Evolutionary conservation across 1,140 invertebrate species (phyloP).

Genomic region (Yoshiicerus persimilis): DNA sequence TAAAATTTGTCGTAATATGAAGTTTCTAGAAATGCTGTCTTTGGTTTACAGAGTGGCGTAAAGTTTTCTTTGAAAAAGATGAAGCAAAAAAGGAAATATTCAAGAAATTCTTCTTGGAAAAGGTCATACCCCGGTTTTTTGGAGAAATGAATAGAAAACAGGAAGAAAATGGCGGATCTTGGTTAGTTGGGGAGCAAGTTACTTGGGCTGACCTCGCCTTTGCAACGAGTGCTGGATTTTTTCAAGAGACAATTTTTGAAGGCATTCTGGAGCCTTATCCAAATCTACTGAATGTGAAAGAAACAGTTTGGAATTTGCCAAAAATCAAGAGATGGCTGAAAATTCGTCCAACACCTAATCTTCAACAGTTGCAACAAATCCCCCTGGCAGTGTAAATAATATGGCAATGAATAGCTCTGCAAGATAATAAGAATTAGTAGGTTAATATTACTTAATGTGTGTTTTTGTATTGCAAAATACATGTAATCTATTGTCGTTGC

Average conservation of each 20-base stretch:
- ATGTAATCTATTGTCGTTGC: too few species aligned
- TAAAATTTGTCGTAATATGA: too few species aligned
- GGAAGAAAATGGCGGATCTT: background rate
- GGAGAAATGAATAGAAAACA: background rate
- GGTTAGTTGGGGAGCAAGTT: background rate
- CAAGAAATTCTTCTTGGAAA: background rate
- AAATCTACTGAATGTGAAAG: background rate
- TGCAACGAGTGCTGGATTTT: background rate
- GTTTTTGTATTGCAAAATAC: background rate
- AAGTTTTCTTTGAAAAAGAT: background rate
- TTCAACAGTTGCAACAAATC: background rate
- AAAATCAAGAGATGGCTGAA: background rate
- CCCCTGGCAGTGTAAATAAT: background rate
- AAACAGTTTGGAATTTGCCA: background rate
- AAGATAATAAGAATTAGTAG: background rate
- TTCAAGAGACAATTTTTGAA: background rate
- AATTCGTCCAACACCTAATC: background rate
- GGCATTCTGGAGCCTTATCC: background rate
- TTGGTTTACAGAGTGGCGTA: background rate
- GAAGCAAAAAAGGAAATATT: background rate
- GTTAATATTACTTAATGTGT: background rate
- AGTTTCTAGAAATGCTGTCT: background rate
- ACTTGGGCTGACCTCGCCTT: constrained; percentile 1
- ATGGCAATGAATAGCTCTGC: too few species aligned
- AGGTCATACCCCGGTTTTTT: background rate